Base-by-base conservation (phyloP, 2,797 vertebrate genomes). In the Scyliorhinus canicula region DNA sequence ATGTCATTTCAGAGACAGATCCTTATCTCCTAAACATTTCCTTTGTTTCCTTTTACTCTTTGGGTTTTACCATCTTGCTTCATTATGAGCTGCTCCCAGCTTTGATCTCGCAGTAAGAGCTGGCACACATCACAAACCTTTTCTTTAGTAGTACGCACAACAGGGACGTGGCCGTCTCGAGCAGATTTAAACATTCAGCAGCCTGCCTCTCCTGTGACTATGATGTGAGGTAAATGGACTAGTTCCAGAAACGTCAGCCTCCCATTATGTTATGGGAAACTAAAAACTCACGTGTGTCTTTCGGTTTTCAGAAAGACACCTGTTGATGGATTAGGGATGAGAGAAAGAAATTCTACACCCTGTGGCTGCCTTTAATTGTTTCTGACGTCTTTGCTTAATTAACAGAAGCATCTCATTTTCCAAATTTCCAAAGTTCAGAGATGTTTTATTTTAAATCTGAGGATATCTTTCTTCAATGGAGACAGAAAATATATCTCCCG, bases 11-110 rank as follows among this genome's bases (percentile, higher is more conserved):
- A 98, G 97, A 97, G 98, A 97, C 98, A 97, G 98, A 99, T 98
- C 97, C 97, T 99, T 99, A 99, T 99, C 98, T 98, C 98, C 98
- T 98, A 98, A 99, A 98, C 97, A 97, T 98, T 98, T 98, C 98
- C 98, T 99, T 99, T 99, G 98, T 99, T 97, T 98, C 98, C 98
- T 96, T 71, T 97, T 97, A 98, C 97, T 98, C 98, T 97, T 97
- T 97, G 98, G 98, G 98, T 97, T 98, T 98, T 98, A 95, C 98
- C 97, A 97, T 97, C 96, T 96, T 98, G 97, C 98, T 98, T 98
- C 97, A 97, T 97, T 97, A 97, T 97, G 97, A 97, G 97, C 97
- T 98, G 97, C 96, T 96, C 88, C 40, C 96, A 86, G 97, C 98
- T 99, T 99, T 99, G 98, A 99, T 98, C 98, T 99, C 84, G 40